phyloP scores from a whole-genome alignment of 2,113 vertebrate species.

The Barnardius zonarius region DNA sequence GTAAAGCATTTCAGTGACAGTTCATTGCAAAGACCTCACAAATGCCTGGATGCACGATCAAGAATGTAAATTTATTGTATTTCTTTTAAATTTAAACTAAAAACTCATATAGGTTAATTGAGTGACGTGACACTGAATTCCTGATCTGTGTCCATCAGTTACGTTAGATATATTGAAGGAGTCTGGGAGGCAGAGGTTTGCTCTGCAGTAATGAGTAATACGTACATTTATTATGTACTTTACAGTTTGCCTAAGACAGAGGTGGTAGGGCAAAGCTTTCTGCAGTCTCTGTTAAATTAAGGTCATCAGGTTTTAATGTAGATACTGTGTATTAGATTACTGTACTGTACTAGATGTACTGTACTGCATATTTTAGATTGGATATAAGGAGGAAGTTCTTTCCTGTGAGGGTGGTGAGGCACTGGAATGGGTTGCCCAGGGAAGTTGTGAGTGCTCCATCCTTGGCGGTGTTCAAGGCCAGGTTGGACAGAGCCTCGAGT shows the following conservation, averaged over 20 bases:
- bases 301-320: neutral
- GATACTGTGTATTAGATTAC: neutral
- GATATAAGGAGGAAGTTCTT: neutral
- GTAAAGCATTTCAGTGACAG: neutral
- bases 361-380: no score
- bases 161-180: accelerated
- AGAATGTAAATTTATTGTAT: neutral
- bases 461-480: neutral
- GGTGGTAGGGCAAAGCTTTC: neutral
- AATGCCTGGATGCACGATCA: neutral
- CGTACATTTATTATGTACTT: neutral
- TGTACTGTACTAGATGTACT: no score
- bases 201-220: neutral
- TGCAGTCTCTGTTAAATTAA: neutral
- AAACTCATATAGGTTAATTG: neutral
- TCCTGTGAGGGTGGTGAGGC: neutral
- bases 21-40: neutral
- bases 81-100: neutral
- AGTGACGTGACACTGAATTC: neutral
- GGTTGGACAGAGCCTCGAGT: neutral
- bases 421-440: neutral
- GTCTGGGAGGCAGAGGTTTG: neutral
- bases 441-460: neutral
- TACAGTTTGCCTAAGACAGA: neutral
- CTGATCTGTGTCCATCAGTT: accelerated